Base-by-base conservation (phyloP, 1,140 invertebrate species). In the Homarus americanus region DNA sequence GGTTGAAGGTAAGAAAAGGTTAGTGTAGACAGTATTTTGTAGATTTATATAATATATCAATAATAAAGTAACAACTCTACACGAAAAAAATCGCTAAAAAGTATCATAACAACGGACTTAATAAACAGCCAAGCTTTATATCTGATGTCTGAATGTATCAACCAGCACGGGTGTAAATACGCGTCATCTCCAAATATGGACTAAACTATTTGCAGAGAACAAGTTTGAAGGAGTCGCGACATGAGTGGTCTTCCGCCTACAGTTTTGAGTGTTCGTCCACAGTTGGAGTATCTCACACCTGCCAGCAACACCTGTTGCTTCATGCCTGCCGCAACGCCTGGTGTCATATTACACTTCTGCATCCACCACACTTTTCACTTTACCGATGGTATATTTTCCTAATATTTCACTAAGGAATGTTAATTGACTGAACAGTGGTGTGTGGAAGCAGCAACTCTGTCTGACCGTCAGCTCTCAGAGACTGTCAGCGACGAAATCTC, bases 401-500 rank as follows among this genome's bases (percentile, higher is more conserved):
- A 2, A 12, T 2, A 3, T 2, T 9, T n/a, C 28, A 32, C 3
- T 38, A 76, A 41, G 40, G 12, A 24, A n/a, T 69, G 4, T 4
- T 34, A 28, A n/a, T 34, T 9, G 66, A 69, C 4, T 69, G 4
- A 69, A 5, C 24, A n/a, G 24, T 28, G 20, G 24, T n/a, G 24
- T 69, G 5, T 69, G 32, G 24, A 28, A 69, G 4, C 24, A 69
- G 24, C 32, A 34, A 28, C 66, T 9, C 66, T n/a, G n/a, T n/a
- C n/a, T 38, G 73, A 41, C 5, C 15, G 73, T 10, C n/a, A 28
- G 5, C 40, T 24, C 2, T n/a, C 17, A n/a, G 36, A 17, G 73
- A 40, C 36, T 28, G 69, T 73, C 49, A 76, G 83, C 83, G 83
- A 85, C 83, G 53, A 85, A 85, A 85, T 49, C 49, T 85, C 83